phyloP scores from a whole-genome alignment of 1,140 invertebrate species.

The Tetramorium parvispinum region DNA sequence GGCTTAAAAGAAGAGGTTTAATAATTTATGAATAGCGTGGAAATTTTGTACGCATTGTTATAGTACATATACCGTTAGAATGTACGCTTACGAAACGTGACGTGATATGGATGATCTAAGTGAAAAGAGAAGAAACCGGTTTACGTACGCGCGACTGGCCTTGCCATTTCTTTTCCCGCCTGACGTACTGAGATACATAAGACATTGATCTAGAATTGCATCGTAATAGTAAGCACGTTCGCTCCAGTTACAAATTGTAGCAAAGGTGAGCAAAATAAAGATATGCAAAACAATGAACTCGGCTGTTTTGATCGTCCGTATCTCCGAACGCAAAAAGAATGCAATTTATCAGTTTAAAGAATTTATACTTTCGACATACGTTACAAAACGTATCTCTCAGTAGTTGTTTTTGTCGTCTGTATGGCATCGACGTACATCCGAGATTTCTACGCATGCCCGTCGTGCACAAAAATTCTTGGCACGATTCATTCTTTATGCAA shows the following conservation, averaged over 20 bases:
- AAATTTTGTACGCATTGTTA: slow-evolving; percentile 3
- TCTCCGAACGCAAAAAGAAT: neutral
- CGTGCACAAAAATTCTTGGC: slow-evolving; percentile 35
- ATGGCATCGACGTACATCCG: neutral
- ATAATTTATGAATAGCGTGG: neutral
- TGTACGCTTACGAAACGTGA: slow-evolving; percentile 9
- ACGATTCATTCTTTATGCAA: slow-evolving; percentile 24
- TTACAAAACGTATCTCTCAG: slow-evolving; percentile 13
- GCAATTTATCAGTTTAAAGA: slow-evolving; percentile 13
- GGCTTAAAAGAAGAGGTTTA: neutral
- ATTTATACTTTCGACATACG: slow-evolving; percentile 4
- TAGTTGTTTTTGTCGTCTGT: slow-evolving; percentile 12
- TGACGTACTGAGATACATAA: slow-evolving; percentile 9
- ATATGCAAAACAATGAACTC: slow-evolving; percentile 36
- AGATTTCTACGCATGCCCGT: slow-evolving; percentile 37
- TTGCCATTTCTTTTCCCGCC: slow-evolving; percentile 6
- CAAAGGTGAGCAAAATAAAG: slow-evolving; percentile 2
- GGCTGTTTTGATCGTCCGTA: neutral
- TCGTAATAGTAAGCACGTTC: slow-evolving; percentile 16
- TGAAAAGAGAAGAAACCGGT: slow-evolving; percentile 56
- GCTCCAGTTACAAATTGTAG: neutral
- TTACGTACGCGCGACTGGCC: slow-evolving; percentile 14
- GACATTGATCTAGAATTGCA: slow-evolving; percentile 53
- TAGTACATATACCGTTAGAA: neutral
- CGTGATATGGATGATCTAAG: neutral